Conservation (phyloP, 1,140 invertebrate genomes). For the Cephus cinctus region DNA sequence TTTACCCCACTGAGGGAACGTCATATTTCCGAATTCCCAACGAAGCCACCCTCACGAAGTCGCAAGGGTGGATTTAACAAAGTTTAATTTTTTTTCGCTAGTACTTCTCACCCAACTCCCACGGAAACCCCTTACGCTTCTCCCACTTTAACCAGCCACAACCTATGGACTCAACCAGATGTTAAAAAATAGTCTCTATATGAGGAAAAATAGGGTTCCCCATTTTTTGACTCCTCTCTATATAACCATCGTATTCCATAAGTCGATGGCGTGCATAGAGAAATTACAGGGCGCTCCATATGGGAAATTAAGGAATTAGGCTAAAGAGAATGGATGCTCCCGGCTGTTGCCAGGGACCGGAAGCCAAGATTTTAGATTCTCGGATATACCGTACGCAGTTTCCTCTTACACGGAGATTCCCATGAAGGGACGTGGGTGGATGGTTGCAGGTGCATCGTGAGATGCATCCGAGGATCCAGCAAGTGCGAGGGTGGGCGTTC, state of each 20-base stretch:
- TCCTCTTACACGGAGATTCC: constrained; percentile 28
- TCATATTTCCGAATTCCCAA: too few relatives aligned
- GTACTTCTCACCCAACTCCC: constrained; percentile 23
- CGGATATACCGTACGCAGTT: constrained; percentile 18
- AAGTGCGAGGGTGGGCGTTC: constrained; percentile 37
- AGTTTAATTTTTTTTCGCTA: too few relatives aligned
- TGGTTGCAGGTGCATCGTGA: constrained; percentile 40
- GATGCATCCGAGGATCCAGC: constrained; percentile 18
- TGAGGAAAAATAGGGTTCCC: too few relatives aligned
- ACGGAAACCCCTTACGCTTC: constrained; percentile 30
- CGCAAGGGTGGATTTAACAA: too few relatives aligned
- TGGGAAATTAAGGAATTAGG: constrained; percentile 17
- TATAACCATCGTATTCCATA: too few relatives aligned
- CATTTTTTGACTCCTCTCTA: too few relatives aligned
- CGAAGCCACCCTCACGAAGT: too few relatives aligned
- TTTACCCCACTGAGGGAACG: too few relatives aligned
- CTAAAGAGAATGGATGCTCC: constrained; percentile 13
- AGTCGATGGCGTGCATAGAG: constrained; percentile 7
- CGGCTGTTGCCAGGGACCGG: constrained; percentile 20
- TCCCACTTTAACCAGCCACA: too few relatives aligned
- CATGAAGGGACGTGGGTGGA: constrained; percentile 25
- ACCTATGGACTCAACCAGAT: too few relatives aligned
- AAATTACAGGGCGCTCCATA: constrained; percentile 3
- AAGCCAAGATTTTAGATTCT: constrained; percentile 34
- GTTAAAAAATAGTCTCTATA: too few relatives aligned